Percentiles rank a stretch among this genome's conserved stretches.
phyloP scores from a whole-genome alignment of 2,113 vertebrate species.

The Lasiurus cinereus region DNA sequence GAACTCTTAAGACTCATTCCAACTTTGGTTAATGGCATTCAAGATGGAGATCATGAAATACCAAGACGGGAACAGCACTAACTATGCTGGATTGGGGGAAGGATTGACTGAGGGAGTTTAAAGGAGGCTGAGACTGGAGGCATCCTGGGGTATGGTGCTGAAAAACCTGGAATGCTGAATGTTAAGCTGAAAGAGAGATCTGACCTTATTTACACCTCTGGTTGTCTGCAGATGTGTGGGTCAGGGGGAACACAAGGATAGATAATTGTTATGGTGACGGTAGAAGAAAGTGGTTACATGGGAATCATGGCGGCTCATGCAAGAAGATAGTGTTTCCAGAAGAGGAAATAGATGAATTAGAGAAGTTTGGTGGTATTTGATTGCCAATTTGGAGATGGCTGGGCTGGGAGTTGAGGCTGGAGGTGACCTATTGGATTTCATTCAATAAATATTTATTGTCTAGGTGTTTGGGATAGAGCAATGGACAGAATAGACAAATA shows the following conservation, averaged over 20 bases:
- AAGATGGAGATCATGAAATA: neutral
- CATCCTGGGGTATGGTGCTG: neutral
- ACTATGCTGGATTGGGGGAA: neutral
- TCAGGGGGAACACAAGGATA: neutral
- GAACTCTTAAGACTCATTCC: constrained; percentile 12
- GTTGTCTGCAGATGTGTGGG: neutral
- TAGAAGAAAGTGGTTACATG: neutral
- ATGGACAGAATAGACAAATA: constrained; percentile 19
- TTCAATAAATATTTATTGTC: constrained; percentile 40
- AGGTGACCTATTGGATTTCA: constrained; percentile 38
- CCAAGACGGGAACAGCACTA: neutral
- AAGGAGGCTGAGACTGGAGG: neutral
- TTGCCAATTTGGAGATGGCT: constrained; percentile 25
- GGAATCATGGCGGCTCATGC: neutral
- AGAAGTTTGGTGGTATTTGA: constrained; percentile 18
- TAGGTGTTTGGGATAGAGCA: constrained; percentile 40
- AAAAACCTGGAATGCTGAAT: neutral
- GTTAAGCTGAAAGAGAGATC: neutral
- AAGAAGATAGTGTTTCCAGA: neutral
- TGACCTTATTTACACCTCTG: neutral
- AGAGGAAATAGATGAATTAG: neutral
- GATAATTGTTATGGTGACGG: neutral
- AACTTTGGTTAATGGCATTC: constrained; percentile 6
- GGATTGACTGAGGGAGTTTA: neutral
- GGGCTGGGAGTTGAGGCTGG: neutral